Conservation (phyloP, 2,888 invertebrate genomes). For the Lycocerus yunnanus region DNA sequence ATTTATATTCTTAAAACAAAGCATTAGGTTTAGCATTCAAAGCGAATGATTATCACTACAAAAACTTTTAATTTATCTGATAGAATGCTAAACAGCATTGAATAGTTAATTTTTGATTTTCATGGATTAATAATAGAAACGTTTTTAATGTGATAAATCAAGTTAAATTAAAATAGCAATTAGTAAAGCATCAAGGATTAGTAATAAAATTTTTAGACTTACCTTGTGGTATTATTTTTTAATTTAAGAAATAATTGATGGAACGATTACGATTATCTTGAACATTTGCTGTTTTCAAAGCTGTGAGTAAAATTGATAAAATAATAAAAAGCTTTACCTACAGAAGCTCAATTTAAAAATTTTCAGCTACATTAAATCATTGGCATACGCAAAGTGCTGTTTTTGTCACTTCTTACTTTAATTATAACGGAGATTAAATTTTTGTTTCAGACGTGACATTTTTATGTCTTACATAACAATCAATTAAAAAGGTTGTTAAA, state of each 20-base stretch:
- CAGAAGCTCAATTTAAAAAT: neutral
- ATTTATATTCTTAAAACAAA: no score
- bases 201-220: neutral
- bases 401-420: slow-evolving; percentile 3
- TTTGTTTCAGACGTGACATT: slow-evolving; percentile 15
- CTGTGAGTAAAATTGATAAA: neutral
- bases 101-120: no score
- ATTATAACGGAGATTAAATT: slow-evolving; percentile 17
- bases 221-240: no score
- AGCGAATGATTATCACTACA: no score
- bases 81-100: no score
- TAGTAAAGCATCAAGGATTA: no score
- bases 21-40: no score
- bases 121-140: no score
- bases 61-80: no score
- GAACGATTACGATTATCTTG: neutral
- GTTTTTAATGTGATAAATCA: no score
- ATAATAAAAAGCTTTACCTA: neutral
- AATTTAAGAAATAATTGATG: neutral
- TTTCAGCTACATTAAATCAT: neutral
- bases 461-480: slow-evolving; percentile 14
- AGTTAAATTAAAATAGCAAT: no score
- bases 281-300: neutral
- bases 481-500: slow-evolving; percentile 25
- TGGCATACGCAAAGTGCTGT: neutral